Percentiles rank a stretch among this genome's conserved stretches.
phyloP scores from a whole-genome alignment of 2,113 vertebrate species.

The Colossoma macropomum region DNA sequence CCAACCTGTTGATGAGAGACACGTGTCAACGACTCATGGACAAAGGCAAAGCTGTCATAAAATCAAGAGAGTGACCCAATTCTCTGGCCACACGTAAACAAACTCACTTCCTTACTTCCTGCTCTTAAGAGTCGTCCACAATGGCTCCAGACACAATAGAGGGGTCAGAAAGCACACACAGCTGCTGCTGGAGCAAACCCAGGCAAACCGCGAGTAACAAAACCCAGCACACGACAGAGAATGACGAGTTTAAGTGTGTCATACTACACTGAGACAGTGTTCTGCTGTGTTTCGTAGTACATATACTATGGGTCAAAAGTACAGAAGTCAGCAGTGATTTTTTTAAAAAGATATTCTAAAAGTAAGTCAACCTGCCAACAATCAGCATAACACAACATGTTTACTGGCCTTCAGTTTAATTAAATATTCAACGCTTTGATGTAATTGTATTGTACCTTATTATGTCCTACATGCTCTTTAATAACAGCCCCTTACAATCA shows the following conservation, averaged over 20 bases:
- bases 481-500: too few relatives aligned
- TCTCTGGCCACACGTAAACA: conserved; percentile 44
- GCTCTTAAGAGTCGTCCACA: conserved; percentile 10
- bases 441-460: too few relatives aligned
- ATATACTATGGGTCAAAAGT: not conserved
- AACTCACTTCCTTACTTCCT: conserved; percentile 44
- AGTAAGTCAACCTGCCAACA: too few relatives aligned
- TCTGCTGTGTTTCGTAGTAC: not conserved
- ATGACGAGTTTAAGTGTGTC: not conserved
- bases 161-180: conserved; percentile 18
- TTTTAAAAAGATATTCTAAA: not conserved
- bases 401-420: too few relatives aligned
- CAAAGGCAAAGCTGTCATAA: conserved; percentile 44
- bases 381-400: not conserved
- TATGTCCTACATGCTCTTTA: too few relatives aligned
- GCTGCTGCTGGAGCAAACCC: not conserved
- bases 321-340: too few relatives aligned
- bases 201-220: not conserved
- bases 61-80: conserved; percentile 43
- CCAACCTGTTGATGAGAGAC: not conserved
- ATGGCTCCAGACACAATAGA: conserved; percentile 24
- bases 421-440: too few relatives aligned
- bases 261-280: not conserved
- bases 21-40: conserved; percentile 28
- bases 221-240: not conserved